These are phyloP conservation scores for Porites australiensis DNA, from an alignment of 64 coral and sea anemone species.

Conservation along the genomic window DNA sequence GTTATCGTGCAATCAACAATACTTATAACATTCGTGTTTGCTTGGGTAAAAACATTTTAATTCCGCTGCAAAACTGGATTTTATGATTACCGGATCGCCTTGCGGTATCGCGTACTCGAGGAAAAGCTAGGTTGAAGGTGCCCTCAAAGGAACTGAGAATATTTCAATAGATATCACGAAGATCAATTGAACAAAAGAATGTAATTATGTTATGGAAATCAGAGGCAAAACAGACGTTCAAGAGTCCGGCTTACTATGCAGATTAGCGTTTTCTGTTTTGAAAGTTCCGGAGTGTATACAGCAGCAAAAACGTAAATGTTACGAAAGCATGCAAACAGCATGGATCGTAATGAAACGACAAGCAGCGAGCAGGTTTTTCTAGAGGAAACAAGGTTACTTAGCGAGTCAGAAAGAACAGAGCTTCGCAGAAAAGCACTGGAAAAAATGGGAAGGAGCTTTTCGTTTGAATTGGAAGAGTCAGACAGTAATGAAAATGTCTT, in stretches of 20 bases:
- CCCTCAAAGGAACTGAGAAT: not conserved
- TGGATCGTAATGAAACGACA: constrained; percentile 17
- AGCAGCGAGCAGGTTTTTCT: constrained; percentile 57
- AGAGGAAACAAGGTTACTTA: not conserved
- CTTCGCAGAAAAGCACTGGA: constrained; percentile 3
- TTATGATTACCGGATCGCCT: not conserved
- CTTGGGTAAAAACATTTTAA: not conserved
- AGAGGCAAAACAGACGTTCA: constrained; percentile 3
- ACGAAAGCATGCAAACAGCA: not conserved
- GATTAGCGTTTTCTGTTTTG: constrained; percentile 14
- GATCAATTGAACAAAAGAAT: constrained; percentile 24
- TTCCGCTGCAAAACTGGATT: not conserved
- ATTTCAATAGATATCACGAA: not conserved
- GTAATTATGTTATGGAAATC: constrained; percentile 53
- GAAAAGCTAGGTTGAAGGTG: not conserved
- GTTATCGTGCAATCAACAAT: not conserved
- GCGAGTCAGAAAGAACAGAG: not conserved
- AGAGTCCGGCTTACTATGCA: constrained; percentile 1
- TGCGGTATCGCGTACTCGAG: not conserved
- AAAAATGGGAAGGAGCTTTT: constrained; percentile 18
- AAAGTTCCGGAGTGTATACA: not conserved
- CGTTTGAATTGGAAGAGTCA: constrained; percentile 5
- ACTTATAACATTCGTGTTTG: not conserved
- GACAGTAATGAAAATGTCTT: constrained; percentile 66
- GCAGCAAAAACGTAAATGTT: not conserved